A percentile compares a stretch with the other conserved stretches of the same genome.
Conservation (phyloP, 2,113 vertebrate species). For the Hystrix brachyura region DNA sequence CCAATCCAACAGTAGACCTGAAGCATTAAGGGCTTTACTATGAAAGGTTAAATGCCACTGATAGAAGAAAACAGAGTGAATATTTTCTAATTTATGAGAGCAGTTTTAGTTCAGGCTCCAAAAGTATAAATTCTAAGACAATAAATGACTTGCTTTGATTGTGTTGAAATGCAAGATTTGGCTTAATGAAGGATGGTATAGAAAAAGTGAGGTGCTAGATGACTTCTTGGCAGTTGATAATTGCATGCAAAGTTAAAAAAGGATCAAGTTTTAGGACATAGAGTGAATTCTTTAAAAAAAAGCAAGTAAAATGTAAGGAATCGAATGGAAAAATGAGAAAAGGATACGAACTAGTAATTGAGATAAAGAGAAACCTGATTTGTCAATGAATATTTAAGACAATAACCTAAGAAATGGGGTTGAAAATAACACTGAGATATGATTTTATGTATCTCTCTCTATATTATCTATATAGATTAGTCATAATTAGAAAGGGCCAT, state of each 20-base stretch:
- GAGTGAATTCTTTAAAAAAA: slow-evolving; percentile 1
- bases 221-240: background rate
- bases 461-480: background rate
- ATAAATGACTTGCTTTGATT: background rate
- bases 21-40: background rate
- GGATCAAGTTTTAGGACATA: background rate
- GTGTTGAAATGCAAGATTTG: background rate
- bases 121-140: slow-evolving; percentile 14
- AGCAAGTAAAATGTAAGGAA: background rate
- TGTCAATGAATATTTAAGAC: background rate
- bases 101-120: background rate
- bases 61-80: background rate
- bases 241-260: slow-evolving; percentile 28
- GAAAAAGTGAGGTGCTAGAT: background rate
- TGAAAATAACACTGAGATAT: background rate
- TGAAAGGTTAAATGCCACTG: background rate
- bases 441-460: background rate
- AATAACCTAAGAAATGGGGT: slow-evolving; percentile 25
- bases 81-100: background rate
- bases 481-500: background rate
- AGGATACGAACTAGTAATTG: slow-evolving; percentile 21
- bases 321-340: slow-evolving; percentile 1
- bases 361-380: background rate
- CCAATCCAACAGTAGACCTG: background rate
- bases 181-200: background rate